A percentile compares a stretch with the other conserved stretches of the same genome.
phyloP scores from a whole-genome alignment of 2,797 vertebrate genomes.

The Myoxocephalus aenaeus region DNA sequence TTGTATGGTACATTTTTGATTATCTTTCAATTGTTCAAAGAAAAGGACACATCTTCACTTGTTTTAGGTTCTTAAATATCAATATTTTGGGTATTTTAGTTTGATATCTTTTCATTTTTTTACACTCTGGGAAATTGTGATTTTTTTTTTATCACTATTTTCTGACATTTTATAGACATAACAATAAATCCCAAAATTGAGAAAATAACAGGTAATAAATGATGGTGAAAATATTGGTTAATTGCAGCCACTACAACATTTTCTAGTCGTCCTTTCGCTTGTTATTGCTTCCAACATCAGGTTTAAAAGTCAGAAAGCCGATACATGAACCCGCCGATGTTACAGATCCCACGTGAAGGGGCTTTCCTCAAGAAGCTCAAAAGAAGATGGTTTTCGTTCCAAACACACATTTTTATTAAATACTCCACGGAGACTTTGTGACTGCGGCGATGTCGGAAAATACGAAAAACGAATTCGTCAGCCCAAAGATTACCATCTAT shows the following conservation, averaged over 20 bases:
- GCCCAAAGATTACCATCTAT: conserved; percentile 19
- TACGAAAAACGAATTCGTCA: conserved; percentile 2
- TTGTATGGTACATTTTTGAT: background rate
- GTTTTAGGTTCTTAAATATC: background rate
- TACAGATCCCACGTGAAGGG: background rate
- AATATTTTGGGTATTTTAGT: no score
- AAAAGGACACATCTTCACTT: background rate
- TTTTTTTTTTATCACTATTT: no score
- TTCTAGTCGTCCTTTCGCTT: background rate
- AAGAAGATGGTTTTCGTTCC: background rate
- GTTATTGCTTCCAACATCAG: background rate
- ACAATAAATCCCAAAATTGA: background rate
- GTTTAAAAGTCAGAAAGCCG: background rate
- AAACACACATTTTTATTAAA: conserved; percentile 6
- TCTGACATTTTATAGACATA: background rate
- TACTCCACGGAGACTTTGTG: background rate
- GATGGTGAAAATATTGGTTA: no score
- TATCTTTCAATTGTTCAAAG: background rate
- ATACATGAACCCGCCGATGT: background rate
- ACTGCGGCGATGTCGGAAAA: conserved; percentile 7
- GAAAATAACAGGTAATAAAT: background rate
- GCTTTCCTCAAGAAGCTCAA: background rate
- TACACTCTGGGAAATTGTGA: background rate
- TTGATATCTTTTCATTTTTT: no score
- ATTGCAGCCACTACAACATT: background rate